Percentiles rank a stretch among this genome's conserved stretches.
These are phyloP conservation scores for Climacteris rufus DNA, from an alignment of 2,113 vertebrate species.

Conservation along the genomic window DNA sequence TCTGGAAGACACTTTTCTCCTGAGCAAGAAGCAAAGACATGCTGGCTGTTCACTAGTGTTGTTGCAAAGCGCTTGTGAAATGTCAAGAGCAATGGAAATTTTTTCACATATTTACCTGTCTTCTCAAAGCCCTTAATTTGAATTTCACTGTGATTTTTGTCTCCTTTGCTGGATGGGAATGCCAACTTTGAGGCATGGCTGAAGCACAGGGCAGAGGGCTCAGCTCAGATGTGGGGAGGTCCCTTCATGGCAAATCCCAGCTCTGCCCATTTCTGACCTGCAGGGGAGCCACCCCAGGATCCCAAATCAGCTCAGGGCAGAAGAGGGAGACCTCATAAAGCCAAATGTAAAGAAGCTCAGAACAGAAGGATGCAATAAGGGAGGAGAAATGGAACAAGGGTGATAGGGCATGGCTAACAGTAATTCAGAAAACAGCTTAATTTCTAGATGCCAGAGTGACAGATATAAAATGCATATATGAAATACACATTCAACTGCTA, in stretches of 20 bases:
- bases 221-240: accelerated
- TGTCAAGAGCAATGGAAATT: not conserved
- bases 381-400: not conserved
- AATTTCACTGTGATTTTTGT: not conserved
- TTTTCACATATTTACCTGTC: not conserved
- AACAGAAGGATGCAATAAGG: not conserved
- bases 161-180: not conserved
- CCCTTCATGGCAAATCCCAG: not conserved
- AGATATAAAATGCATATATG: not conserved
- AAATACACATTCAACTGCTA: not conserved
- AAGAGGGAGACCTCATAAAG: accelerated
- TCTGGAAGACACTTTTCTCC: slow-evolving; percentile 1
- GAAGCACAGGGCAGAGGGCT: accelerated
- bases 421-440: not conserved
- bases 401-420: not conserved
- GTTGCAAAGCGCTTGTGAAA: not conserved
- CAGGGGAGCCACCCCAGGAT: not conserved
- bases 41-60: not conserved
- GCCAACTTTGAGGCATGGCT: not conserved
- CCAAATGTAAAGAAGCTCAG: not conserved
- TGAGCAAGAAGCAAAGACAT: not conserved
- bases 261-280: not conserved
- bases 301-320: not conserved
- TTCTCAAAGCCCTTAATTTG: not conserved
- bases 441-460: not conserved